phyloP scores from a whole-genome alignment of 2,797 vertebrate species.

The Rhinoraja longicauda region DNA sequence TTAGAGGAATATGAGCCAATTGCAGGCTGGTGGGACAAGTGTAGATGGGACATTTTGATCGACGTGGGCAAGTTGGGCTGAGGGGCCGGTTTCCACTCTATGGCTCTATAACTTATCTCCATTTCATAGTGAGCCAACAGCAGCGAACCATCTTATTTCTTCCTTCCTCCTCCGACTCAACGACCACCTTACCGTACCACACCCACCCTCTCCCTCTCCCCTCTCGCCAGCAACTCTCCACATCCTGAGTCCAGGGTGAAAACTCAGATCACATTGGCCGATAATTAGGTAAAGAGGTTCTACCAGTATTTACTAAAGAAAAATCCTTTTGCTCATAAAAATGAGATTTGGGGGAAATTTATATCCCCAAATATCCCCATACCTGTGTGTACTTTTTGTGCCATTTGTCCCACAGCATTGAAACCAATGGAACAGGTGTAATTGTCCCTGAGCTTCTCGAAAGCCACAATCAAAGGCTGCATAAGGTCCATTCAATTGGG shows the following conservation, averaged over 20 bases:
- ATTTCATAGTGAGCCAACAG: not conserved
- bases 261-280: not conserved
- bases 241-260: not conserved
- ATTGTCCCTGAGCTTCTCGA: not conserved
- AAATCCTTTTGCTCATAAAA: too few species aligned
- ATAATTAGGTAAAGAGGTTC: not conserved
- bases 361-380: not conserved
- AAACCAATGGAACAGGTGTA: not conserved
- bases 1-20: too few species aligned
- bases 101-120: too few species aligned
- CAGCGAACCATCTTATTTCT: not conserved
- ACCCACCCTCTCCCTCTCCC: not conserved
- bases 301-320: not conserved
- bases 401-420: not conserved
- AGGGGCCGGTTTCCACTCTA: too few species aligned
- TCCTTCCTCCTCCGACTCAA: not conserved
- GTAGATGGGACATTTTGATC: too few species aligned
- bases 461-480: not conserved
- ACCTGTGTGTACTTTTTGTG: not conserved
- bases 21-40: too few species aligned
- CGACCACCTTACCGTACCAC: not conserved
- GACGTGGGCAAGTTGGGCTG: too few species aligned
- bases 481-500: too few species aligned
- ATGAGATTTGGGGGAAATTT: not conserved
- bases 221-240: not conserved